Conservation (phyloP, 2,888 invertebrate genomes). For the Lycia hirtaria region DNA sequence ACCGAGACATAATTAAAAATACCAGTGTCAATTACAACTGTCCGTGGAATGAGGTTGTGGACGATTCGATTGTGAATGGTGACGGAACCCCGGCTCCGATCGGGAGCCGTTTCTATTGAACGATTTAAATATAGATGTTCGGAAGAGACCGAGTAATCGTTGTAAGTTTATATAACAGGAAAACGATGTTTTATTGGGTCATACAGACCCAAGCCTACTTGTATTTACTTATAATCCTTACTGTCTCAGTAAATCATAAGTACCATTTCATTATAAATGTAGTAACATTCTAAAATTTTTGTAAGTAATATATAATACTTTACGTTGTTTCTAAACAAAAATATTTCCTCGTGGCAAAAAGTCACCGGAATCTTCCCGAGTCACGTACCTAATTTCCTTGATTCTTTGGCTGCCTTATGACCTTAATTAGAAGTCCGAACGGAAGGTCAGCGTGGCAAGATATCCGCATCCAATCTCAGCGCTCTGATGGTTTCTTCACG, state of each 20-base stretch:
- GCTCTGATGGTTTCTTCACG: constrained; percentile 41
- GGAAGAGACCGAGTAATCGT: background rate
- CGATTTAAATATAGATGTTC: background rate
- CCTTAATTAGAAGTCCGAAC: constrained; percentile 48
- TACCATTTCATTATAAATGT: too few relatives aligned
- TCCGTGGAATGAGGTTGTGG: constrained; percentile 54
- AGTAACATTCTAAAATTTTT: too few relatives aligned
- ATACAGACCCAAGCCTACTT: background rate
- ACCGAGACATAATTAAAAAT: constrained; percentile 57
- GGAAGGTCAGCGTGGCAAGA: constrained; percentile 46
- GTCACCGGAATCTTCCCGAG: constrained; percentile 24
- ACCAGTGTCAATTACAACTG: constrained; percentile 52
- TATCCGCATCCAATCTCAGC: constrained; percentile 42
- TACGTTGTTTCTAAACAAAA: background rate
- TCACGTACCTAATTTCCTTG: constrained; percentile 21
- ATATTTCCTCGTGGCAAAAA: background rate
- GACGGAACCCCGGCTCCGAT: constrained; percentile 1
- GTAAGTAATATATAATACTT: too few relatives aligned
- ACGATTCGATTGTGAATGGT: constrained; percentile 47
- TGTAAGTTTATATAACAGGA: background rate
- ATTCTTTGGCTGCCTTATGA: constrained; percentile 14
- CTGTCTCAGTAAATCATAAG: too few relatives aligned
- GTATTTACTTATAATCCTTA: too few relatives aligned
- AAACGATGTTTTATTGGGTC: background rate
- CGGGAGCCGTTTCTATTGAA: background rate